These are phyloP conservation scores for Cerastis rubricosa DNA, from an alignment of 2,888 invertebrate species.

Conservation along the genomic window DNA sequence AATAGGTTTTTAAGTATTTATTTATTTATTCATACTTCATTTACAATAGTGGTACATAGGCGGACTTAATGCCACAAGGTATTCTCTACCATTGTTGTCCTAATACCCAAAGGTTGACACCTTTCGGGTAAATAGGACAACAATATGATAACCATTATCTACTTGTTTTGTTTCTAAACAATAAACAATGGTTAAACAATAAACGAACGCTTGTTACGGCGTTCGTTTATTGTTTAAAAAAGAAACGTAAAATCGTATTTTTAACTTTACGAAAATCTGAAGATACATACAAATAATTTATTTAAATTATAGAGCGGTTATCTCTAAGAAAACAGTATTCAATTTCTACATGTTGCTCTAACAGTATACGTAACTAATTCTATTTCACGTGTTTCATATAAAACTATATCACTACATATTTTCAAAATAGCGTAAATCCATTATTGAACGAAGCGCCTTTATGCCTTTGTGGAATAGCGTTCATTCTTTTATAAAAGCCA, in stretches of 20 bases:
- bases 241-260: neutral
- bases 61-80: no score
- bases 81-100: no score
- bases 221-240: neutral
- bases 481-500: slow-evolving; percentile 31
- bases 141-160: no score
- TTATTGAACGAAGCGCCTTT: slow-evolving; percentile 1
- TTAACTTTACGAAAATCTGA: neutral
- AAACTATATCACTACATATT: neutral
- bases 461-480: slow-evolving; percentile 9
- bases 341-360: neutral
- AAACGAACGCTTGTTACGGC: no score
- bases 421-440: slow-evolving; percentile 1
- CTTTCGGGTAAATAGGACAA: no score
- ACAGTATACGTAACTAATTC: neutral
- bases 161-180: no score
- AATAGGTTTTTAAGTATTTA: neutral
- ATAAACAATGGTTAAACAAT: no score
- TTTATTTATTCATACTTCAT: no score
- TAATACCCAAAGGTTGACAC: no score
- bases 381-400: neutral
- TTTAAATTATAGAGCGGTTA: neutral
- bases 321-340: no score
- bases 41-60: no score
- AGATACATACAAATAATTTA: neutral